Evolutionary conservation across 2,888 invertebrate genomes (phyloP), one percentile per base, ranked within the genome.

Genomic region (Platerodrilus igneus): DNA sequence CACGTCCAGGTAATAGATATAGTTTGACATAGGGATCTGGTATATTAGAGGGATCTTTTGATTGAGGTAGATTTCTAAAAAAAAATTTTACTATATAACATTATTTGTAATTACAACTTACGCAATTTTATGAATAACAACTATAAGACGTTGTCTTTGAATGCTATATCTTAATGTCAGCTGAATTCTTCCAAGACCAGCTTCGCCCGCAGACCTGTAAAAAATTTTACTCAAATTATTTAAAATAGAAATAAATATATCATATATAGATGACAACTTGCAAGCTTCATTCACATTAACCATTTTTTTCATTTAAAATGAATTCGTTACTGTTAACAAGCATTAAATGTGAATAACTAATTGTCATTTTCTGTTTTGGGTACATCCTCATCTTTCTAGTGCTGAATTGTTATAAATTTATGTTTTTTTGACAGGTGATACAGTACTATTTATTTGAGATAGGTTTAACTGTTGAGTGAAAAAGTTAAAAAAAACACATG

Each of bases 11-110:
- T 43, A 91, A 70, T 48, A 92, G 71, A 64, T 92, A 90, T 16
- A 92, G 65, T 64, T 92, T 92, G 0, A 92, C 90, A 62, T 92
- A 92, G 0, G 91, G 87, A 70, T 92, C 91, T 1, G 91, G 92
- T 57, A 90, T 81, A 63, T 83, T 88, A 47, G 78, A 76, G 1
- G 86, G 84, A 64, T 90, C 89, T 57, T 85, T 86, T 2, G 29
- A 14, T 25, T 81, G 69, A 1, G 88, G 87, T 56, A 91, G 76
- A 66, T 89, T 83, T 57, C 86, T 86, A 62, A 32, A 60, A 62
- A 45, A 33, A 35, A 28, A 33, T 15, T 33, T 7, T 14, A 13
- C 14, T 26, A 20, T 16, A 8, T 18, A 13, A 30, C 14, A 31
- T 37, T 37, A 23, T 33, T 39, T 52, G 28, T 50, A 48, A 35